Base-by-base conservation (phyloP, 2,888 invertebrate genomes). In the Nemoura dubitans region DNA sequence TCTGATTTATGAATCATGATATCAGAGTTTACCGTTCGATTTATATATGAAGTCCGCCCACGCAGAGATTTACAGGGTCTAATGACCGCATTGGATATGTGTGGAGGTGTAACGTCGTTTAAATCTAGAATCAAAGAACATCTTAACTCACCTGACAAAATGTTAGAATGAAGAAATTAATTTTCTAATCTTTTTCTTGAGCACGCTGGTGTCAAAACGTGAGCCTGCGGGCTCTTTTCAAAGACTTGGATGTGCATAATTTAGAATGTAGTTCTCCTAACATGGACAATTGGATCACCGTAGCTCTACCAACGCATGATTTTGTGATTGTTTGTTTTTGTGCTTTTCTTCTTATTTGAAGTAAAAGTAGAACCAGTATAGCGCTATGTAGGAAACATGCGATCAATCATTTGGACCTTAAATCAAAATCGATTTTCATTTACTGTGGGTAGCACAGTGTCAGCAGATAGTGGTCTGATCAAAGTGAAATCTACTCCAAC, bases 211-310 rank as follows among this genome's bases (percentile, higher is more conserved):
- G 59, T 21, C 59, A 21, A 59, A 59, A 59, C 14, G 59, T 59
- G 59, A 7, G 21, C 16, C 59, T 14, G 59, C 21, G 59, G 21
- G 59, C 59, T 59, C 16, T 59, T 59, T 36, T 59, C 59, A 1
- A 21, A 21, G 59, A 59, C 59, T 59, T 59, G 21, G 59, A 10
- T 59, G 59, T 59, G 59, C 59, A 59, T 59, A 59, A 21, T 59
- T 59, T 59, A 59, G 59, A 59, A 59, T 59, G 59, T 59, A 59
- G 59, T 59, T 36, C 59, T 59, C 59, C 59, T 59, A 59, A 59
- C 10, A 59, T 59, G 59, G 59, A 59, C 59, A 59, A 59, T 59
- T 59, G 59, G 59, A 59, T 59, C 59, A 59, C 10, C 59, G 59
- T 59, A 7, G 59, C 59, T 3, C 5, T 59, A 59, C 59, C 59